Percentiles rank a stretch among this genome's conserved stretches.
Evolutionary conservation across 2,888 invertebrate genomes (phyloP).

Genomic region (Sympetrum striolatum): DNA sequence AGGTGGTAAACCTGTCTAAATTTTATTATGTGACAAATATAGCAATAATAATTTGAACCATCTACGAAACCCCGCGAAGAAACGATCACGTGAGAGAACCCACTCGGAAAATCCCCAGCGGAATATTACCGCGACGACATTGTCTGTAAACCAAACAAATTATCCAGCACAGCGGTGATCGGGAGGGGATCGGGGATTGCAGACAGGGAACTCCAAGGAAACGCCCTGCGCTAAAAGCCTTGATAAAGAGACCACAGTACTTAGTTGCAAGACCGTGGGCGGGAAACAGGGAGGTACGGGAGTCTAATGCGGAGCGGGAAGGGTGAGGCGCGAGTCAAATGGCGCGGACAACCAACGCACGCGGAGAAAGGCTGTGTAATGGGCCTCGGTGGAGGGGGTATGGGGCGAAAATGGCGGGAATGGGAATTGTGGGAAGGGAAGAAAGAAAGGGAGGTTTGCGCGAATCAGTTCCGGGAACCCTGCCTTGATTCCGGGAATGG

Average conservation of each 20-base stretch:
- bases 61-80: too few species aligned
- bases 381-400: not conserved
- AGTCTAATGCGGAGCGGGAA: not conserved
- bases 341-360: not conserved
- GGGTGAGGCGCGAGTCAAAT: conserved; percentile 14
- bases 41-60: too few species aligned
- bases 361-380: conserved; percentile 23
- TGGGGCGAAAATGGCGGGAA: not conserved
- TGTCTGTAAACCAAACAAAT: not conserved
- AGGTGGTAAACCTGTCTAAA: too few species aligned
- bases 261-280: not conserved
- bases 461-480: conserved; percentile 29
- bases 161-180: not conserved
- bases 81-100: too few species aligned
- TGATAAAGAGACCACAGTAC: not conserved
- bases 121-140: not conserved
- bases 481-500: conserved; percentile 35
- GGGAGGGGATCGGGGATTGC: not conserved
- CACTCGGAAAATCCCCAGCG: too few species aligned
- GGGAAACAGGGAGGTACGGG: not conserved
- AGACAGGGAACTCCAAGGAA: not conserved
- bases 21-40: too few species aligned
- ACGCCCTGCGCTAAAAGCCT: not conserved
- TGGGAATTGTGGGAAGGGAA: not conserved
- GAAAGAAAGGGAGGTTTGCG: not conserved